phyloP scores from a whole-genome alignment of 2,888 invertebrate species.

The Pteria penguin region DNA sequence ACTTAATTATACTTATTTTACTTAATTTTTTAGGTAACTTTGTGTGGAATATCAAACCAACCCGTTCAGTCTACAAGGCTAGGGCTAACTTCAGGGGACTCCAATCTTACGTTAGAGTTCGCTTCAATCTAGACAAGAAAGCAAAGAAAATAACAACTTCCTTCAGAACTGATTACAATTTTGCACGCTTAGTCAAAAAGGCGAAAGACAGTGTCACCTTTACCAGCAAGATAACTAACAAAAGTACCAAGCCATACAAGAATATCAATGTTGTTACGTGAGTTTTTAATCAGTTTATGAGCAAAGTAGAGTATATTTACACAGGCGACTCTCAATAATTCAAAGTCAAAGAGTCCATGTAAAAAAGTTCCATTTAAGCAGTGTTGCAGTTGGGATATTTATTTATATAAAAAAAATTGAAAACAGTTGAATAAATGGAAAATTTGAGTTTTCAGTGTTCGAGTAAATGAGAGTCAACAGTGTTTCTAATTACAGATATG shows the following conservation, averaged over 20 bases:
- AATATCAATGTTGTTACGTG: slow-evolving; percentile 54
- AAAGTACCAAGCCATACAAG: slow-evolving; percentile 43
- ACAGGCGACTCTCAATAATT: too few relatives aligned
- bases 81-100: slow-evolving; percentile 41
- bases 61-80: slow-evolving; percentile 39
- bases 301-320: too few relatives aligned
- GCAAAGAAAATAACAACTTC: slow-evolving; percentile 41
- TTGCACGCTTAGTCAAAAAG: slow-evolving; percentile 40
- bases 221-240: slow-evolving; percentile 53
- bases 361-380: too few relatives aligned
- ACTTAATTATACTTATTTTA: too few relatives aligned
- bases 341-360: too few relatives aligned
- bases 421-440: not conserved
- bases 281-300: slow-evolving; percentile 27
- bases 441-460: too few relatives aligned
- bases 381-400: too few relatives aligned
- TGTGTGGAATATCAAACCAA: slow-evolving; percentile 14
- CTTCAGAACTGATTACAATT: slow-evolving; percentile 55
- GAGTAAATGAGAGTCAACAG: too few relatives aligned
- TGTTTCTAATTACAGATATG: too few relatives aligned
- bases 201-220: slow-evolving; percentile 55
- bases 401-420: too few relatives aligned
- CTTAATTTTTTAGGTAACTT: slow-evolving; percentile 29
- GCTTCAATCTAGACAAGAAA: slow-evolving; percentile 45
- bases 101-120: slow-evolving; percentile 33